A percentile compares a stretch with the other conserved stretches of the same genome.
Conservation (phyloP, 2,113 vertebrate species). For the Furnarius figulus region DNA sequence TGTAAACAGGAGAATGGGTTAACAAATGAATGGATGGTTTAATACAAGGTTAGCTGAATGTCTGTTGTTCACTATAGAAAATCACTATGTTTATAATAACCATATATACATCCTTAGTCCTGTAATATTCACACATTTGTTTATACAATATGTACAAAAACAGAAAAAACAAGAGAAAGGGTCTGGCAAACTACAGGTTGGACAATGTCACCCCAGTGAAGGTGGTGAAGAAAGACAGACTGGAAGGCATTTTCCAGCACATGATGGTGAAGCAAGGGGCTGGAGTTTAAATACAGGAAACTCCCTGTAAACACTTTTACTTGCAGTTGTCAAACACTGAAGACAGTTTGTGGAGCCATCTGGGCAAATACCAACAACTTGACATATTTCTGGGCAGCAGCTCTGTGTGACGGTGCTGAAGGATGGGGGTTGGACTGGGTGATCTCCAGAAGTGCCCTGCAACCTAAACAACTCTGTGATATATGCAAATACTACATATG, state of each 20-base stretch:
- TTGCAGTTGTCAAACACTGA: not conserved
- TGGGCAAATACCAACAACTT: not conserved
- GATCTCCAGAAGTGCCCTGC: not conserved
- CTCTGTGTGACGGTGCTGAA: not conserved
- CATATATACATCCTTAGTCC: not conserved
- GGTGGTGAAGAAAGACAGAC: not conserved
- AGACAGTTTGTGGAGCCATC: not conserved
- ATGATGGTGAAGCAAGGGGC: no score
- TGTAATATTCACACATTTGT: not conserved
- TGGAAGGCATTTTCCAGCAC: not conserved
- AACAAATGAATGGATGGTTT: not conserved
- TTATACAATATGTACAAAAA: not conserved
- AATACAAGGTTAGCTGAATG: not conserved
- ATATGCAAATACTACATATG: not conserved
- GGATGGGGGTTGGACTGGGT: not conserved
- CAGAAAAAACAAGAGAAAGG: not conserved
- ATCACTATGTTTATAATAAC: not conserved
- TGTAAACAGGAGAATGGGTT: not conserved
- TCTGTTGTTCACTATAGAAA: not conserved
- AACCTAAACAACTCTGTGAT: not conserved
- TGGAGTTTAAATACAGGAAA: not conserved
- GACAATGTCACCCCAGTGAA: not conserved
- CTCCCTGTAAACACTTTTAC: not conserved
- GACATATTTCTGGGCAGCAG: not conserved
- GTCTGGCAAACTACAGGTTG: not conserved